Base-by-base conservation (phyloP, 2,888 invertebrate genomes). In the Heliconius cydno region DNA sequence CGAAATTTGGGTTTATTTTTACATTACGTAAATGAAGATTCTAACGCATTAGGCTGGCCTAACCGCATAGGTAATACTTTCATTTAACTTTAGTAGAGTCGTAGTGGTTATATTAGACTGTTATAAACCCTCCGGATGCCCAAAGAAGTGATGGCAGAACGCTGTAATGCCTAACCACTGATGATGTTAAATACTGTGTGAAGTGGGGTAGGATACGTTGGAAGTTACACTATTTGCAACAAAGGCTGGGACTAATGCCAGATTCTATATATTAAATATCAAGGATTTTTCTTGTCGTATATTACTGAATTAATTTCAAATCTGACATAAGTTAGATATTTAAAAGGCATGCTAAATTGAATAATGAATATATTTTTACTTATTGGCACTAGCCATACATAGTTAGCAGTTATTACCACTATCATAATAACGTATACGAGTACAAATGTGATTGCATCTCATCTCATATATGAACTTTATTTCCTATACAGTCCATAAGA, bases 391-490 rank as follows among this genome's bases (percentile, higher is more conserved):
- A 52, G 22, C 7, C 9, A 52, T 52, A 22, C 9, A 70, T 6
- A 25, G n/a, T 34, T 41, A 22, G n/a, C 13, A 38, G 34, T n/a
- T 25, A 70, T 68, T 63, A 30, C 46, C 25, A 34, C n/a, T 38
- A 46, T 79, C 73, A 79, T 79, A 67, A 75, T 68, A 79, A 67
- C 67, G 28, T 68, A 74, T 68, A 73, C 34, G 34, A 34, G 34
- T 34, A 34, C 28, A 34, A 65, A 38, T 41, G 38, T 65, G 67
- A 60, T 57, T n/a, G 60, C 25, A 30, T 63, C 25, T 25, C 25
- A 30, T 63, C 19, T 25, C 60, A 30, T 74, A 74, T 79, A 76
- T 76, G 72, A 28, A 73, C 63, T 81, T 81, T 79, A 81, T 81
- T 81, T 77, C 74, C 65, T 76, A 75, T 77, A 63, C 22, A 22